Conservation (phyloP, 1,140 invertebrate genomes). For the Drosophila yakuba region DNA sequence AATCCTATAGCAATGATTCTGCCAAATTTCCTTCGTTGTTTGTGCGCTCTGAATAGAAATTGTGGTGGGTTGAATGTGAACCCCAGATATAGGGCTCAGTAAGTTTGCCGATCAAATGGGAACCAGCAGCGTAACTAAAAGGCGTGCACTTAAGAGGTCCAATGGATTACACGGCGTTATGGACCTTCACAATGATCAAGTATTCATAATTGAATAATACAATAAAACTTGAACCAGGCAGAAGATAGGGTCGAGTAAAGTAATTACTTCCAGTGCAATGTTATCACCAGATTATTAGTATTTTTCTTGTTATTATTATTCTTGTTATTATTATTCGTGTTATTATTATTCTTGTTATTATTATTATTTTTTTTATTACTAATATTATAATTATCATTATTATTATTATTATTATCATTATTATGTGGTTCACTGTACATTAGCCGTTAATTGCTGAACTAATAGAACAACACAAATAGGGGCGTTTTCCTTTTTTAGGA, state of each 20-base stretch:
- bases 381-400: too few relatives aligned
- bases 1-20: conserved; percentile 55
- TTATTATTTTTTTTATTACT: too few relatives aligned
- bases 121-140: conserved; percentile 73
- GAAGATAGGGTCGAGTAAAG: too few relatives aligned
- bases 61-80: conserved; percentile 58
- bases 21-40: conserved; percentile 57
- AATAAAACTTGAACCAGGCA: conserved; percentile 55
- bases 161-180: conserved; percentile 75
- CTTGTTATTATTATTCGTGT: too few relatives aligned
- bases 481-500: conserved; percentile 47
- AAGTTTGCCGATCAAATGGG: conserved; percentile 53
- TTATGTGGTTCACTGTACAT: conserved; percentile 2
- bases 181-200: conserved; percentile 61
- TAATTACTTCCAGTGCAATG: too few relatives aligned
- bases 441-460: conserved; percentile 58
- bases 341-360: too few relatives aligned
- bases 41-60: conserved; percentile 18
- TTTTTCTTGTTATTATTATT: too few relatives aligned
- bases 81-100: conserved; percentile 30
- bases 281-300: too few relatives aligned
- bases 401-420: too few relatives aligned
- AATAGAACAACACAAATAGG: conserved; percentile 48
- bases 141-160: conserved; percentile 70
- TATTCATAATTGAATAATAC: conserved; percentile 78